Conservation (phyloP, 1,140 invertebrate genomes). For the Pararge aegeria region DNA sequence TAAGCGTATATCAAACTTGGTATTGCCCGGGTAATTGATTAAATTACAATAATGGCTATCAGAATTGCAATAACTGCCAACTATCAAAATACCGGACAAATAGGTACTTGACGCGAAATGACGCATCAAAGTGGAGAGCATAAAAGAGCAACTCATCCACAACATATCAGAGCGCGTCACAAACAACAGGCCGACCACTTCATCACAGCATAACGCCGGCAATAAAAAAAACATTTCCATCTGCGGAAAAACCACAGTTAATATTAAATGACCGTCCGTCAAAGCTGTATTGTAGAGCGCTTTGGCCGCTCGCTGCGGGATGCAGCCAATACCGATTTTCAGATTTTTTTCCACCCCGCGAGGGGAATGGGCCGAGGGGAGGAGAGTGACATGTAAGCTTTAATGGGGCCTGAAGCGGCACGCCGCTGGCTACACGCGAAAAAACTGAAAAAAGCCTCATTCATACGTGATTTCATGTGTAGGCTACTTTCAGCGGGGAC, state of each 20-base stretch:
- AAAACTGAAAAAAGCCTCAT: slow-evolving; percentile 76
- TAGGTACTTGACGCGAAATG: slow-evolving; percentile 60
- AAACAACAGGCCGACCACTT: slow-evolving; percentile 71
- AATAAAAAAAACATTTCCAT: slow-evolving; percentile 79
- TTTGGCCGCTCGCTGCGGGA: slow-evolving; percentile 64
- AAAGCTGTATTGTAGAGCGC: slow-evolving; percentile 73
- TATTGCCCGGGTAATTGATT: slow-evolving; percentile 25
- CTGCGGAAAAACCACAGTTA: slow-evolving; percentile 78
- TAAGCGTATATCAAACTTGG: slow-evolving; percentile 1
- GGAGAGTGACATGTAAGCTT: slow-evolving; percentile 76
- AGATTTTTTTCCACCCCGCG: slow-evolving; percentile 63
- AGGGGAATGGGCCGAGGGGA: slow-evolving; percentile 23
- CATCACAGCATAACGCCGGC: slow-evolving; percentile 69
- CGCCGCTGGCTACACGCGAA: slow-evolving; percentile 70
- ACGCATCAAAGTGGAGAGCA: slow-evolving; percentile 57
- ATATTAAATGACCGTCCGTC: slow-evolving; percentile 78
- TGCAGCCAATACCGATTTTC: slow-evolving; percentile 74
- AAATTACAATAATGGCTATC: slow-evolving; percentile 25
- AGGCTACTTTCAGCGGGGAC: slow-evolving; percentile 75
- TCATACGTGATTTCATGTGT: slow-evolving; percentile 78
- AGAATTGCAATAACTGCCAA: slow-evolving; percentile 26
- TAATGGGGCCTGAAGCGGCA: slow-evolving; percentile 72
- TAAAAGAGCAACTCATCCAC: slow-evolving; percentile 68
- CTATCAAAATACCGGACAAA: slow-evolving; percentile 45
- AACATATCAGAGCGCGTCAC: slow-evolving; percentile 71